Conservation (phyloP, 2,113 vertebrate species). For the Microcebus jonahi region DNA sequence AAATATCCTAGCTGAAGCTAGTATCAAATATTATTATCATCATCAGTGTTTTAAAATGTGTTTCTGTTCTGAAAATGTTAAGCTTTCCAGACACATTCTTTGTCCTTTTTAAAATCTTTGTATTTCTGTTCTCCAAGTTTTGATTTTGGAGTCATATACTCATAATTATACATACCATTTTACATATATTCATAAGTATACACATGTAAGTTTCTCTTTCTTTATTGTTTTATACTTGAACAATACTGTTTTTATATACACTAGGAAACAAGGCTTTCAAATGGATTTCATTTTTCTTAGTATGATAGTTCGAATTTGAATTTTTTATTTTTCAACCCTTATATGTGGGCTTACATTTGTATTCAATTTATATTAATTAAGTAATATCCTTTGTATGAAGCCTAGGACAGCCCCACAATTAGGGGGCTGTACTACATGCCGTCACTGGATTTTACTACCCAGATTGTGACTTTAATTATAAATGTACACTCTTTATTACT, state of each 20-base stretch:
- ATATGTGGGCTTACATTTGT: slow-evolving; percentile 18
- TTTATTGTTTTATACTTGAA: slow-evolving; percentile 1
- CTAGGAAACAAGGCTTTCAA: slow-evolving; percentile 45
- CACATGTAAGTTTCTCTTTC: not conserved
- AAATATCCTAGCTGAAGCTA: not conserved
- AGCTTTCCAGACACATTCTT: not conserved
- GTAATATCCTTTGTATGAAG: not conserved
- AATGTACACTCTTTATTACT: slow-evolving; percentile 8
- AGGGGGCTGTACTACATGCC: not conserved
- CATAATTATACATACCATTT: not conserved
- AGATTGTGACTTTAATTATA: slow-evolving; percentile 52
- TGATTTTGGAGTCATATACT: slow-evolving; percentile 32
- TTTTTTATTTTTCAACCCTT: slow-evolving; percentile 21
- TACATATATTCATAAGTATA: not conserved
- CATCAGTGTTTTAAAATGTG: slow-evolving; percentile 2
- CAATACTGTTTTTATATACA: not conserved
- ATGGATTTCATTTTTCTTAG: not conserved
- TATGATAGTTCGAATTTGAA: slow-evolving; percentile 40
- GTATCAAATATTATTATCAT: not conserved
- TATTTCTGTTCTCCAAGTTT: slow-evolving; percentile 16
- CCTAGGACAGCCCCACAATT: not conserved
- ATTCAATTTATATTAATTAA: slow-evolving; percentile 44
- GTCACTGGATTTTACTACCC: not conserved
- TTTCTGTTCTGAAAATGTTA: slow-evolving; percentile 44
- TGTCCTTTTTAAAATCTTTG: not conserved